A percentile compares a stretch with the other conserved stretches of the same genome.
These are phyloP conservation scores for Halictus quadricinctus DNA, from an alignment of 2,888 invertebrate genomes.

Conservation along the genomic window DNA sequence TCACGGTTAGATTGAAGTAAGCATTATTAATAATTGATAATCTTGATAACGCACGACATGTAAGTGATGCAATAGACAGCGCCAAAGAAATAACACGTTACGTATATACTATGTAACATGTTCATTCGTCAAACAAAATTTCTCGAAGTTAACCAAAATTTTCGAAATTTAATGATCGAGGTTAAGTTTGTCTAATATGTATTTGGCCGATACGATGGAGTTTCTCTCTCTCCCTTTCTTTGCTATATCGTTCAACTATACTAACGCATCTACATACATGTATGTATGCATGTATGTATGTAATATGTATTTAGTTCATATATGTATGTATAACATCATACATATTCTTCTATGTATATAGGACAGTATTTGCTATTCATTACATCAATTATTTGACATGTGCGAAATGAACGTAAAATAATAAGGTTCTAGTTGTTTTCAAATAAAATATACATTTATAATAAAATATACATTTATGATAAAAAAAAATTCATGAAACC, in stretches of 20 bases:
- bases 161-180: neutral
- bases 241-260: neutral
- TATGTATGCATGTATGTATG: neutral
- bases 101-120: neutral
- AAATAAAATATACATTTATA: neutral
- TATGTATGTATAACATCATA: neutral
- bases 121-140: neutral
- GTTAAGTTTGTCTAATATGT: slow-evolving; percentile 17
- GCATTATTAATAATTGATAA: slow-evolving; percentile 9
- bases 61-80: slow-evolving; percentile 2
- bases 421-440: neutral
- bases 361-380: neutral
- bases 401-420: neutral
- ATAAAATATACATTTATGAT: neutral
- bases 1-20: neutral
- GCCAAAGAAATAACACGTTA: neutral
- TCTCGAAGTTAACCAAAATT: neutral
- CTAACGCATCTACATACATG: neutral
- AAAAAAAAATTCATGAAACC: neutral
- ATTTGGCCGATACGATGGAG: neutral
- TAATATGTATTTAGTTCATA: too few relatives aligned
- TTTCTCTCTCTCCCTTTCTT: neutral
- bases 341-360: neutral
- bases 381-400: neutral
- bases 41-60: neutral